Evolutionary conservation across 1,140 invertebrate species (phyloP).

Genomic region (Apolygus lucorum): DNA sequence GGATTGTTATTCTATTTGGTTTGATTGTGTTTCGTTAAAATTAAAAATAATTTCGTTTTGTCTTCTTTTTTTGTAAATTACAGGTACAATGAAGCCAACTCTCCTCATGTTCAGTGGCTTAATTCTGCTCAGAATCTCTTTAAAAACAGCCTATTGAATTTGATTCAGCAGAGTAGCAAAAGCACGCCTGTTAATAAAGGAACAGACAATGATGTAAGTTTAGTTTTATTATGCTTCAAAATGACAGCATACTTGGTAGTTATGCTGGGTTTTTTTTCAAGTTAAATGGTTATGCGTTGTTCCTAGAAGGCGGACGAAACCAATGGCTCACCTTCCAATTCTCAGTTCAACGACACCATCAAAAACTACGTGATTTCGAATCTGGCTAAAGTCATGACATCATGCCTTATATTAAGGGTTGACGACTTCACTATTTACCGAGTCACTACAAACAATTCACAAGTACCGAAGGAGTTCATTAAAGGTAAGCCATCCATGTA

Average conservation of each 20-base stretch:
- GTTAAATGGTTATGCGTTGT: neutral
- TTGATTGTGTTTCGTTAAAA: too few species aligned
- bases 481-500: slow-evolving; percentile 47
- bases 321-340: neutral
- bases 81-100: slow-evolving; percentile 52
- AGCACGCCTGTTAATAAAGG: neutral
- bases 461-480: slow-evolving; percentile 66
- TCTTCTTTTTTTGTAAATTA: slow-evolving; percentile 15
- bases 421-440: slow-evolving; percentile 79
- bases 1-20: too few species aligned
- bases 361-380: slow-evolving; percentile 61
- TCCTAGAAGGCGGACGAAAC: neutral
- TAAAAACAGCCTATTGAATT: slow-evolving; percentile 39
- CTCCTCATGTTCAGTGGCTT: slow-evolving; percentile 64
- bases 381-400: slow-evolving; percentile 80
- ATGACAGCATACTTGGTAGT: too few species aligned
- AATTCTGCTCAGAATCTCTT: slow-evolving; percentile 60
- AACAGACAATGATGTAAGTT: too few species aligned
- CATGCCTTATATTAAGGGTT: slow-evolving; percentile 79
- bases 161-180: slow-evolving; percentile 24
- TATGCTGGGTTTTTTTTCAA: neutral
- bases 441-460: slow-evolving; percentile 67
- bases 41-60: neutral
- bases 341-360: slow-evolving; percentile 43
- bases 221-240: too few species aligned